Base-by-base conservation (phyloP, 2,888 invertebrate genomes). In the Cryptophagus acutangulus region DNA sequence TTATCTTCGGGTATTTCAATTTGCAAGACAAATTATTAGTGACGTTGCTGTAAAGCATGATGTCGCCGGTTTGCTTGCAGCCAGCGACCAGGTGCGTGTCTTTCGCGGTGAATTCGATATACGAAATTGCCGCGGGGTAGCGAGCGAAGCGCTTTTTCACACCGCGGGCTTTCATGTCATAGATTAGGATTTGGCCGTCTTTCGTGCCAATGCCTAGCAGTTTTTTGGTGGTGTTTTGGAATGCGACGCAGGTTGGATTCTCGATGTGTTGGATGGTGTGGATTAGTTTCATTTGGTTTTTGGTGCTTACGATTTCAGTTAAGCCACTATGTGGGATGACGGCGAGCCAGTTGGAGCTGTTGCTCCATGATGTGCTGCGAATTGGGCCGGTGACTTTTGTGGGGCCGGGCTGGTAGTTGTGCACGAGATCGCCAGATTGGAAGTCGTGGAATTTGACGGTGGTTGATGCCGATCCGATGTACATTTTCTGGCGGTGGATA, bases 381-480 rank as follows among this genome's bases (percentile, higher is more conserved):
- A 63, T 56, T 2, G 60, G 54, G 3, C 66, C 65, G 30, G 60
- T 51, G 8, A 53, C 45, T 42, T 57, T 51, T 3, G 53, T 48
- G 6, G 56, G 49, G 9, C 43, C 43, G n/a, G 62, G 59, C 46
- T 61, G 59, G 53, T 77, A 76, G 38, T 70, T 69, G 55, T 75
- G 73, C 57, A 73, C 69, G 40, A 76, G 65, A 54, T 74, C 72
- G 68, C 77, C 77, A 61, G 65, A 71, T 54, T 71, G 74, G 43
- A 69, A 71, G 46, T 75, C 74, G 55, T 78, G 74, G 16, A 78
- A 66, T 58, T 76, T 69, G 45, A 79, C 65, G 30, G 74, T 73
- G 30, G 74, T 74, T 54, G 77, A 76, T 46, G 75, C 70, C 25
- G 78, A 74, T 16, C 76, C 74, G 48, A 79, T 69, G 64, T 73